Conservation (phyloP, 2,888 invertebrate genomes). For the Eupithecia tripunctaria region DNA sequence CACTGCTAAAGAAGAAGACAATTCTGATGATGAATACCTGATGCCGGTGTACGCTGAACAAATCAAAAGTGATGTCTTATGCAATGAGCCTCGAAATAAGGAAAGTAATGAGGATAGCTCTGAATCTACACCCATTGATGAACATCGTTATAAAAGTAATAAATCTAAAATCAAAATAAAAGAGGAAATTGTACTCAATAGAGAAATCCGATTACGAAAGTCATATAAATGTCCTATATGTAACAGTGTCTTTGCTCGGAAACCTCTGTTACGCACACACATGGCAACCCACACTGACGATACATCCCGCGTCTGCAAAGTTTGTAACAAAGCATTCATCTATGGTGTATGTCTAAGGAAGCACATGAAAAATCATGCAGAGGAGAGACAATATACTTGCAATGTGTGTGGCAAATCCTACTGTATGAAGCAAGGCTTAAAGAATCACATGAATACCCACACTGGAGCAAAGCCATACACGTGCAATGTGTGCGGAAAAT, state of each 20-base stretch:
- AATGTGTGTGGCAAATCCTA: conserved; percentile 23
- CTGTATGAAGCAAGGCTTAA: conserved; percentile 16
- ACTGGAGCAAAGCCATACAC: conserved; percentile 34
- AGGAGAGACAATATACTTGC: conserved; percentile 21
- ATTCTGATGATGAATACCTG: neutral
- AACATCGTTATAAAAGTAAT: neutral
- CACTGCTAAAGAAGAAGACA: neutral
- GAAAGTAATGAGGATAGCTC: neutral
- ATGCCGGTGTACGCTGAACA: neutral
- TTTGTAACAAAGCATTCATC: conserved; percentile 21
- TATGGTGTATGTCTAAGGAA: conserved; percentile 11
- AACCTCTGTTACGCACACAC: conserved; percentile 19
- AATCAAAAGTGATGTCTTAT: neutral
- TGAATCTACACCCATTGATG: neutral
- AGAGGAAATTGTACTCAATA: neutral
- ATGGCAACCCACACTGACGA: conserved; percentile 28
- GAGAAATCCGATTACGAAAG: neutral
- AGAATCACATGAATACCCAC: conserved; percentile 28
- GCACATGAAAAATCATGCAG: conserved; percentile 23
- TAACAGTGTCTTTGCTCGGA: conserved; percentile 20
- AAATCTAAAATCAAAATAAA: neutral
- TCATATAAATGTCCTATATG: conserved; percentile 18
- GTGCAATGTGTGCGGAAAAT: conserved; percentile 31
- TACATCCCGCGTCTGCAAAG: conserved; percentile 24
- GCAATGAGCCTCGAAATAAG: neutral